Evolutionary conservation across 2,113 vertebrate species (phyloP).

Genomic region (sheep (Ovis aries)): ARS-UI_Ramb_v3.0 NC_056054.1:22337501-22338000

Average conservation of each 20-base stretch:
- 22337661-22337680: not conserved
- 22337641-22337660: rapidly evolving
- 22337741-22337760: not conserved
- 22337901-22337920: not conserved
- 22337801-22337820: not conserved
- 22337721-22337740: not conserved
- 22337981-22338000: not conserved
- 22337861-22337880: not conserved
- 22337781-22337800: not conserved
- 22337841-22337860: not conserved
- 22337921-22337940: not conserved
- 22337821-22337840: not conserved
- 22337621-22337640: not conserved
- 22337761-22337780: not conserved
- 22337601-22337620: not conserved
- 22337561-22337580: not conserved
- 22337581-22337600: not conserved
- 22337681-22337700: not conserved
- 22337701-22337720: not conserved
- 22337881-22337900: not conserved
- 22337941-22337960: not conserved
- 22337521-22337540: not conserved
- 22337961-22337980: not conserved
- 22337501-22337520: not conserved
- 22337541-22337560: not conserved